These are phyloP conservation scores for Megathymus violae DNA, from an alignment of 1,140 invertebrate species.

Conservation along the genomic window DNA sequence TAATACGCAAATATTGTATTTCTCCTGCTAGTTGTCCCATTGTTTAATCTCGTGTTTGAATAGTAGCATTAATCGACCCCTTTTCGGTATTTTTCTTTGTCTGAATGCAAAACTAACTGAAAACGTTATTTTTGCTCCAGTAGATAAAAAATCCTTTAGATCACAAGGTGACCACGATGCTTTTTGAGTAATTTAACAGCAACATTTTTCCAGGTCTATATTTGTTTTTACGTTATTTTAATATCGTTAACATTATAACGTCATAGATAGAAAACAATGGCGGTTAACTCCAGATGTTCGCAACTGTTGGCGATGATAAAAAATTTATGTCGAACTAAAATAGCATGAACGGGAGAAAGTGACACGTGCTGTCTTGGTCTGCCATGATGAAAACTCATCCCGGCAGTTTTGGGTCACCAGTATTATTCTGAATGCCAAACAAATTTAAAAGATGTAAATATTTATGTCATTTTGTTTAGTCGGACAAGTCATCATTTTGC, in stretches of 20 bases:
- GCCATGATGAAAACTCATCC: slow-evolving; percentile 56
- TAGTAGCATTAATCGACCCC: too few species aligned
- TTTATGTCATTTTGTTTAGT: slow-evolving; percentile 54
- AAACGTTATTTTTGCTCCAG: too few species aligned
- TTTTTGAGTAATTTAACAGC: too few species aligned
- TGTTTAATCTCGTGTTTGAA: too few species aligned
- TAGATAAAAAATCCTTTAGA: too few species aligned
- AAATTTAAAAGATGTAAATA: slow-evolving; percentile 56
- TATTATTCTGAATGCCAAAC: slow-evolving; percentile 62
- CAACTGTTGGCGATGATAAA: slow-evolving; percentile 24
- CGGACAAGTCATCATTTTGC: slow-evolving; percentile 55
- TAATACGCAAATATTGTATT: too few species aligned
- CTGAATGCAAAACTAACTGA: too few species aligned
- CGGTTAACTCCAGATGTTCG: slow-evolving; percentile 26
- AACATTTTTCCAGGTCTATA: slow-evolving; percentile 14
- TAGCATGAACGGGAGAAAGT: slow-evolving; percentile 66
- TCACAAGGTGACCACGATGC: too few species aligned
- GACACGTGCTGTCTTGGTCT: slow-evolving; percentile 59
- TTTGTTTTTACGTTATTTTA: slow-evolving; percentile 20
- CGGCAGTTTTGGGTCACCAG: slow-evolving; percentile 75
- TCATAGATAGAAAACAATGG: slow-evolving; percentile 23
- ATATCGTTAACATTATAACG: slow-evolving; percentile 2
- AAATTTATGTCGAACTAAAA: slow-evolving; percentile 59
- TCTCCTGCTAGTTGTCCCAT: too few species aligned
- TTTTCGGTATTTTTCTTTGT: too few species aligned